Conservation (phyloP, 2,888 invertebrate species). For the Acrocyrtus sp. region DNA sequence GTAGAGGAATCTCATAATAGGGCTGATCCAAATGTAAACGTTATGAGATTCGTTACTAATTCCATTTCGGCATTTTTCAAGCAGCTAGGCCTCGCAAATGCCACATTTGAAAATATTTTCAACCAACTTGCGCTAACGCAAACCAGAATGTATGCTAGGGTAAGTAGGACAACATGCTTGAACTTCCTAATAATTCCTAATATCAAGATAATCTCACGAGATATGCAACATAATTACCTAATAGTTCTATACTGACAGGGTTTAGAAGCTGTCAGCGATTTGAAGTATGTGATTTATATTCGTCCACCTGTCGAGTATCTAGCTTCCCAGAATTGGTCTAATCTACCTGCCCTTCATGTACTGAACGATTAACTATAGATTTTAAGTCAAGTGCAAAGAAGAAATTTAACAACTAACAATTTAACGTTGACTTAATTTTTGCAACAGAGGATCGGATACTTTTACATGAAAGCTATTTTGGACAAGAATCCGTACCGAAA, state of each 20-base stretch:
- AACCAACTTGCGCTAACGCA: constrained; percentile 24
- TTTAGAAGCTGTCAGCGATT: constrained; percentile 16
- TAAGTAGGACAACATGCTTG: constrained; percentile 2
- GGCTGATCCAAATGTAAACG: constrained; percentile 23
- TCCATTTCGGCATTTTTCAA: neutral
- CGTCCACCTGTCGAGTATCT: constrained; percentile 33
- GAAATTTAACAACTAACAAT: too few species aligned
- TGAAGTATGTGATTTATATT: constrained; percentile 28
- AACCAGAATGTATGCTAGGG: constrained; percentile 31
- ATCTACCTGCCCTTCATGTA: constrained; percentile 25
- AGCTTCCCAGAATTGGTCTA: constrained; percentile 12
- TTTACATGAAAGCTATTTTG: constrained; percentile 33
- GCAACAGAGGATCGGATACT: constrained; percentile 25
- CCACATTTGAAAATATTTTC: constrained; percentile 20
- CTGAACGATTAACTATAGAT: too few species aligned
- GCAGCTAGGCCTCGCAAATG: constrained; percentile 22
- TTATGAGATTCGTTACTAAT: constrained; percentile 6
- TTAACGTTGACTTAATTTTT: too few species aligned
- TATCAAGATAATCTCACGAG: too few species aligned
- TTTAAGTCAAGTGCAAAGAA: too few species aligned
- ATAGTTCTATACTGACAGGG: constrained; percentile 7
- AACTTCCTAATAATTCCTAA: neutral
- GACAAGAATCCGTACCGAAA: constrained; percentile 27
- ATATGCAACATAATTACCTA: too few species aligned
- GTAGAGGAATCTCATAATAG: neutral